A percentile compares a stretch with the other conserved stretches of the same genome.
Conservation (phyloP, 2,113 vertebrate genomes). For the Athene noctua region DNA sequence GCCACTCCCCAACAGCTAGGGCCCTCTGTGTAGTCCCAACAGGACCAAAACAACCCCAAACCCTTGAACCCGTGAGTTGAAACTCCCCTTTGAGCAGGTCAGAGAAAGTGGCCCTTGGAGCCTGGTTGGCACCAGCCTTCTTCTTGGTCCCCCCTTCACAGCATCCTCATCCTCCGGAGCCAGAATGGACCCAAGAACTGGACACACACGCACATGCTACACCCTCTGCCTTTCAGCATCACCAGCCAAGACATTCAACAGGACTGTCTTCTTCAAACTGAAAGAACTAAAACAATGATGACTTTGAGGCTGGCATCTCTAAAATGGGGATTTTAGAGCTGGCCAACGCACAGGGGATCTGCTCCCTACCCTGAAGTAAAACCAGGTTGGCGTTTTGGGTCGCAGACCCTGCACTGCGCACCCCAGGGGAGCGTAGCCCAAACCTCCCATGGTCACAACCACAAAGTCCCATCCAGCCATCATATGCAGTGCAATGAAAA, state of each 20-base stretch:
- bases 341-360: neutral
- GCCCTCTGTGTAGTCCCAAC: neutral
- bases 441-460: neutral
- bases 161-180: neutral
- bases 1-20: neutral
- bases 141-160: neutral
- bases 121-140: neutral
- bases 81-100: neutral
- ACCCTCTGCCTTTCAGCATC: neutral
- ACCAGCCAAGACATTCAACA: neutral
- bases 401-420: fast-evolving
- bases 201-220: neutral
- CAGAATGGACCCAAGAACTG: neutral
- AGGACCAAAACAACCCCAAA: neutral
- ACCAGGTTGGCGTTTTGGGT: fast-evolving
- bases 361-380: neutral
- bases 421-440: neutral
- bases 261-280: neutral
- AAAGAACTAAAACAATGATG: fast-evolving
- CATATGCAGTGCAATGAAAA: neutral
- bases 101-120: neutral
- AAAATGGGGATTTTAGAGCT: neutral
- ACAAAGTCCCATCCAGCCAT: neutral
- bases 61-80: neutral
- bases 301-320: neutral